These are phyloP conservation scores for Drosophila monieri DNA, from an alignment of 2,888 invertebrate genomes.

Conservation along the genomic window DNA sequence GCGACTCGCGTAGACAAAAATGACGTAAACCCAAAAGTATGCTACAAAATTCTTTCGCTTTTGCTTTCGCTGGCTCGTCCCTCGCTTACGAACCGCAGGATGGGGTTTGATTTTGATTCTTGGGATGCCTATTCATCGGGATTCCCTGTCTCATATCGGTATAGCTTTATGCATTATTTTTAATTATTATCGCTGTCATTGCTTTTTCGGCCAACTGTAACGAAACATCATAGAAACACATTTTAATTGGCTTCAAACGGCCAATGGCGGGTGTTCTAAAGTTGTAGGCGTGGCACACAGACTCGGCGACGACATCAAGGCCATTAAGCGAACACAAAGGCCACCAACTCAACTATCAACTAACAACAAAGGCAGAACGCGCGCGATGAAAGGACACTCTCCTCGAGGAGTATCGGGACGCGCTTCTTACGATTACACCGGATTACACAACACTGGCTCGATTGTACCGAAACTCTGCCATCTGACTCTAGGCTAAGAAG, in stretches of 20 bases:
- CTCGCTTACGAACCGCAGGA: slow-evolving; percentile 24
- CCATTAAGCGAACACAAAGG: slow-evolving; percentile 60
- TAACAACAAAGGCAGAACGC: slow-evolving; percentile 23
- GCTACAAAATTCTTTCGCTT: slow-evolving; percentile 43
- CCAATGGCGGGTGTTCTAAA: slow-evolving; percentile 16
- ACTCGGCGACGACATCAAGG: slow-evolving; percentile 79
- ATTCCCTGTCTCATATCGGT: too few species aligned
- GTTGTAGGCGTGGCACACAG: slow-evolving; percentile 60
- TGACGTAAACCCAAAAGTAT: slow-evolving; percentile 77
- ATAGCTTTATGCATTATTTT: slow-evolving; percentile 14
- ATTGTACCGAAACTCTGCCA: slow-evolving; percentile 14
- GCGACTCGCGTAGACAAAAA: slow-evolving; percentile 60
- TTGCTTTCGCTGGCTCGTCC: slow-evolving; percentile 10
- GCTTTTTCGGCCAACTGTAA: slow-evolving; percentile 10
- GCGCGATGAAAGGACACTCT: slow-evolving; percentile 4
- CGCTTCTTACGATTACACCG: slow-evolving; percentile 7
- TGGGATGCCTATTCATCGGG: slow-evolving; percentile 34
- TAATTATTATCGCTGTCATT: background rate
- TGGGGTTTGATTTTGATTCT: slow-evolving; percentile 10
- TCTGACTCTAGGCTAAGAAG: slow-evolving; percentile 55
- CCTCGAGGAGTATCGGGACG: slow-evolving; percentile 3
- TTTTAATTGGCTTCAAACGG: slow-evolving; percentile 32
- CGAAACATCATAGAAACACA: slow-evolving; percentile 28
- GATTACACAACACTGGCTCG: slow-evolving; percentile 68
- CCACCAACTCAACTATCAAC: slow-evolving; percentile 43